Percentiles rank a stretch among this genome's conserved stretches.
These are phyloP conservation scores for Drosophila mauritiana DNA, from an alignment of 1,140 invertebrate genomes.

Conservation along the genomic window DNA sequence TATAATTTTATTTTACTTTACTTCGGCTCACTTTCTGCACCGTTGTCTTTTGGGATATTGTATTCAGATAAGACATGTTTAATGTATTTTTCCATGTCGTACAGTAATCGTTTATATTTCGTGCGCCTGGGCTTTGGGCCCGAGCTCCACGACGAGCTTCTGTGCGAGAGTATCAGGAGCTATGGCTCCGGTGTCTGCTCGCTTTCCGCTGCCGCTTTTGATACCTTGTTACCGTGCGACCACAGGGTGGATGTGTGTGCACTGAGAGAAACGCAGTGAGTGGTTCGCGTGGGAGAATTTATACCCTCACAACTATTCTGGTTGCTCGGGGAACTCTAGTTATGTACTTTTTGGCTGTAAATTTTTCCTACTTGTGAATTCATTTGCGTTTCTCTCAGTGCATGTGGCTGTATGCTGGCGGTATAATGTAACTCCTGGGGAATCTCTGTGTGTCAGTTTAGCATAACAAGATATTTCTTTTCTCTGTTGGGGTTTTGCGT, in stretches of 20 bases:
- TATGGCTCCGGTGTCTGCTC: constrained; percentile 61
- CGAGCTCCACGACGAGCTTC: constrained; percentile 17
- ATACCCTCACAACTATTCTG: too few species aligned
- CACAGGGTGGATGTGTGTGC: constrained; percentile 31
- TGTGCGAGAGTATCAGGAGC: constrained; percentile 13
- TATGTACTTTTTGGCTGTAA: too few species aligned
- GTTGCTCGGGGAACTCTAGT: too few species aligned
- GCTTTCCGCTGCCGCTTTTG: constrained; percentile 55
- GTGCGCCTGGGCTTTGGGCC: constrained; percentile 39
- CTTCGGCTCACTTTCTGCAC: constrained; percentile 80
- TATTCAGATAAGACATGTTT: constrained; percentile 84
- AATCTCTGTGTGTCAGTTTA: constrained; percentile 83
- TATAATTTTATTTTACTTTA: constrained; percentile 82
- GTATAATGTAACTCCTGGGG: constrained; percentile 80
- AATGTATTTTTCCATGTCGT: constrained; percentile 83
- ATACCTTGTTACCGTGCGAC: constrained; percentile 72
- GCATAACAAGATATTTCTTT: constrained; percentile 83
- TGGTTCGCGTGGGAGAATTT: too few species aligned
- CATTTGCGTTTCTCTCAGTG: neutral
- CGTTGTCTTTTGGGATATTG: constrained; percentile 83
- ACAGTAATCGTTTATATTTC: constrained; percentile 83
- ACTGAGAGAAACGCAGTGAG: neutral
- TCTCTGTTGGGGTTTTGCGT: constrained; percentile 48
- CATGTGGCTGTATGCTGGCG: constrained; percentile 14
- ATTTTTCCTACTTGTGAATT: neutral